phyloP scores from a whole-genome alignment of 1,140 invertebrate species.

The Pissodes strobi region DNA sequence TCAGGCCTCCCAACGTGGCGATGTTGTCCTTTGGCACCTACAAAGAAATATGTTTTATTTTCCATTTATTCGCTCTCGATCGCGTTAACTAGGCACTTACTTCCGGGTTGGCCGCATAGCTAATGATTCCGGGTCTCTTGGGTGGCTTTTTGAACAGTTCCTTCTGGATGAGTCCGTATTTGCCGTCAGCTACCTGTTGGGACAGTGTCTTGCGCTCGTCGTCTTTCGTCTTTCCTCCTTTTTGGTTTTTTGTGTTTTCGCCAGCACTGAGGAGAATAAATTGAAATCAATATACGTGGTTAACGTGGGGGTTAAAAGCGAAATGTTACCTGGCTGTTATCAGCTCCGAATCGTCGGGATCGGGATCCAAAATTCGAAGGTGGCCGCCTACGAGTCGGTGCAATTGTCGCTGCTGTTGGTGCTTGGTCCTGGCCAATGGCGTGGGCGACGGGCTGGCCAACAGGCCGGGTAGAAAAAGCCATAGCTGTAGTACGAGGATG shows the following conservation, averaged over 20 bases:
- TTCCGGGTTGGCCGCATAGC: conserved; percentile 76
- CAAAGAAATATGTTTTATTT: too few relatives aligned
- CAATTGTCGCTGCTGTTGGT: conserved; percentile 26
- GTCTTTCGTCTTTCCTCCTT: conserved; percentile 58
- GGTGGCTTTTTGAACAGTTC: conserved; percentile 73
- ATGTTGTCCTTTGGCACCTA: conserved; percentile 69
- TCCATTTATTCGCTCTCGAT: too few relatives aligned
- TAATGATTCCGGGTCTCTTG: conserved; percentile 77
- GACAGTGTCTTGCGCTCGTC: conserved; percentile 81
- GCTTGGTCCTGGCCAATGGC: conserved; percentile 2
- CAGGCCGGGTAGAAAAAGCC: conserved; percentile 4
- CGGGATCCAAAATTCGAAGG: conserved; percentile 53
- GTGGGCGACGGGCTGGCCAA: not conserved
- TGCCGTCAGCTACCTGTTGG: conserved; percentile 84
- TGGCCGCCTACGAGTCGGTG: conserved; percentile 65
- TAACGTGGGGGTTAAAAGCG: too few relatives aligned
- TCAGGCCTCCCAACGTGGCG: conserved; percentile 78
- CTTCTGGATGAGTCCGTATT: conserved; percentile 85
- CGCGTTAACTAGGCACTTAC: conserved; percentile 55
- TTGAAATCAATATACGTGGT: too few relatives aligned
- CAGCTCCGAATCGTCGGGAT: conserved; percentile 54
- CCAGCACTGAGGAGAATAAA: conserved; percentile 57
- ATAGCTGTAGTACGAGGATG: conserved; percentile 7
- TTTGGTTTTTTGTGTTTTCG: conserved; percentile 62
- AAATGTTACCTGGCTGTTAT: conserved; percentile 34